These are phyloP conservation scores for Vespertilio murinus DNA, from an alignment of 2,797 vertebrate species.

Conservation along the genomic window DNA sequence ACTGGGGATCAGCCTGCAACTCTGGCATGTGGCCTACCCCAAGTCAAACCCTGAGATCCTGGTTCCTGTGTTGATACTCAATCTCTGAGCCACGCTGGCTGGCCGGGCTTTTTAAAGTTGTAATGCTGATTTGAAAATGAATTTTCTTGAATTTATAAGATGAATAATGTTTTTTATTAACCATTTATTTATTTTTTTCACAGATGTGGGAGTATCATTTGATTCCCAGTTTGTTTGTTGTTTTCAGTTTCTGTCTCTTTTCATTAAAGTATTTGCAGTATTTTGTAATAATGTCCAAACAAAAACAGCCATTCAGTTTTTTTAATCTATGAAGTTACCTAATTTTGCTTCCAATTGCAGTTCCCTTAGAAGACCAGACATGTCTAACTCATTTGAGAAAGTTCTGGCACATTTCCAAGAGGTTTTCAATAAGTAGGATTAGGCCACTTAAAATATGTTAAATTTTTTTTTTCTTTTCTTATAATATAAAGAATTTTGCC, in stretches of 20 bases:
- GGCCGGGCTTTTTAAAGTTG: neutral
- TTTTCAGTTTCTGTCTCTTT: neutral
- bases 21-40: too few species aligned
- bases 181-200: neutral
- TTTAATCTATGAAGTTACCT: neutral
- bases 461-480: neutral
- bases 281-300: neutral
- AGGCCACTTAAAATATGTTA: slow-evolving; percentile 7
- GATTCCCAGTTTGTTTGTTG: neutral
- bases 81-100: too few species aligned
- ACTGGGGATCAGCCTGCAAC: too few species aligned
- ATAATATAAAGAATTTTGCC: neutral
- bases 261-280: neutral
- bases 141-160: neutral
- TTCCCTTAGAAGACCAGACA: neutral
- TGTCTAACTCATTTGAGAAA: neutral
- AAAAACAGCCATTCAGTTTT: neutral
- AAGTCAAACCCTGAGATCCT: too few species aligned
- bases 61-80: too few species aligned
- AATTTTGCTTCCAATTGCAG: neutral
- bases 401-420: neutral
- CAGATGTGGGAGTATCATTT: neutral
- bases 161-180: neutral
- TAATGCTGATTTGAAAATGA: slow-evolving; percentile 17
- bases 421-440: neutral